A percentile compares a stretch with the other conserved stretches of the same genome.
Evolutionary conservation across 2,888 invertebrate genomes (phyloP).

Genomic region (Hyalella azteca): DNA sequence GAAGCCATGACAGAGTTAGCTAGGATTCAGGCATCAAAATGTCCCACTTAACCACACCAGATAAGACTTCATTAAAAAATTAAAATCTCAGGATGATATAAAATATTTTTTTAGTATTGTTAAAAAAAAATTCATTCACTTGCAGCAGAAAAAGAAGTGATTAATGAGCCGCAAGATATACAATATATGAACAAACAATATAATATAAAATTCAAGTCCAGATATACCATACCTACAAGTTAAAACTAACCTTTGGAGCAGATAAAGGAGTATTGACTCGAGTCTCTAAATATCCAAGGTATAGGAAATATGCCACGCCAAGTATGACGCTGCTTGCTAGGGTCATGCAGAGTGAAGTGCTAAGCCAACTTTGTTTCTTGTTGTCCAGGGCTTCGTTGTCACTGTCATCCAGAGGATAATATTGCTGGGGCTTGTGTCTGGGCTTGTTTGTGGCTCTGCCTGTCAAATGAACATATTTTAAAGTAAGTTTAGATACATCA

Average conservation of each 20-base stretch:
- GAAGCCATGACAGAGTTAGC: no score
- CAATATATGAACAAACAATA: no score
- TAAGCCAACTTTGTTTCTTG: not conserved
- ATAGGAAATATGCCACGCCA: constrained; percentile 77
- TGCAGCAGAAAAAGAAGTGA: no score
- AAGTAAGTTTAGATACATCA: not conserved
- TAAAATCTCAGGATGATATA: no score
- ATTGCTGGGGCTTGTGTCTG: not conserved
- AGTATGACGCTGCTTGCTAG: constrained; percentile 64
- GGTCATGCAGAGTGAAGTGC: constrained; percentile 17
- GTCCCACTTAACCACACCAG: no score
- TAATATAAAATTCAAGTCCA: no score
- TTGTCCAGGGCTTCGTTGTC: constrained; percentile 7
- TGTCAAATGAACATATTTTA: not conserved
- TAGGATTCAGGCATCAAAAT: no score
- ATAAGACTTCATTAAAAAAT: no score
- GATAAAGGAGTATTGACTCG: constrained; percentile 85
- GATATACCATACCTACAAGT: no score
- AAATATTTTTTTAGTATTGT: no score
- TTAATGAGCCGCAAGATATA: no score
- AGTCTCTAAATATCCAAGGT: constrained; percentile 83
- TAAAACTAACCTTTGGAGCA: constrained; percentile 73
- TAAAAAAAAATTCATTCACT: no score
- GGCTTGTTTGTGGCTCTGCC: not conserved
- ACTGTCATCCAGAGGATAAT: constrained; percentile 18